phyloP scores from a whole-genome alignment of 2,888 invertebrate genomes.

The Scaeva pyrastri region DNA sequence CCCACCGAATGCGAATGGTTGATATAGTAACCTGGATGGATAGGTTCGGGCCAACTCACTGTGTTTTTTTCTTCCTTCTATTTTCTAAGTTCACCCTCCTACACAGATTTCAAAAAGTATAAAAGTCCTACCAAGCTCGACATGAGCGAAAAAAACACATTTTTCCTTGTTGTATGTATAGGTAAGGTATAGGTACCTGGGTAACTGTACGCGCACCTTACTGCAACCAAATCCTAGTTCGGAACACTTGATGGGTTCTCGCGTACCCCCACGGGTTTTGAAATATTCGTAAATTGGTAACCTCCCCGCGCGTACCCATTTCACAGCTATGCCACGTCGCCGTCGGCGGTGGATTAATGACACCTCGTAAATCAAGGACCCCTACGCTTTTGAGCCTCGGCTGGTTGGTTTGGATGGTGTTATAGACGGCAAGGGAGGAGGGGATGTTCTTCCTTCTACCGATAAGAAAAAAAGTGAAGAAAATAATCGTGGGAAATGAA shows the following conservation, averaged over 20 bases:
- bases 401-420: neutral
- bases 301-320: constrained; percentile 34
- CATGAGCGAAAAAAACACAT: constrained; percentile 36
- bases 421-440: neutral
- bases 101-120: constrained; percentile 60
- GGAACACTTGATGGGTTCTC: neutral
- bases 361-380: constrained; percentile 72
- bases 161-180: constrained; percentile 22
- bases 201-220: neutral
- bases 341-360: constrained; percentile 74
- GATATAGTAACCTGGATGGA: constrained; percentile 6
- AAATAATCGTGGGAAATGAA: constrained; percentile 70
- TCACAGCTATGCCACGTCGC: constrained; percentile 37
- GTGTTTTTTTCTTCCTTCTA: neutral
- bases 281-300: constrained; percentile 26
- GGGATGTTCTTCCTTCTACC: neutral
- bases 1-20: neutral
- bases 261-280: constrained; percentile 44
- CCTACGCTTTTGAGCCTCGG: constrained; percentile 3
- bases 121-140: constrained; percentile 57
- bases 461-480: constrained; percentile 29
- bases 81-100: constrained; percentile 10
- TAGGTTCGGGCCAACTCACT: constrained; percentile 13
- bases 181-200: no score
- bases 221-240: constrained; percentile 41